Conservation (phyloP, 2,888 invertebrate genomes). For the Andrena fulva region DNA sequence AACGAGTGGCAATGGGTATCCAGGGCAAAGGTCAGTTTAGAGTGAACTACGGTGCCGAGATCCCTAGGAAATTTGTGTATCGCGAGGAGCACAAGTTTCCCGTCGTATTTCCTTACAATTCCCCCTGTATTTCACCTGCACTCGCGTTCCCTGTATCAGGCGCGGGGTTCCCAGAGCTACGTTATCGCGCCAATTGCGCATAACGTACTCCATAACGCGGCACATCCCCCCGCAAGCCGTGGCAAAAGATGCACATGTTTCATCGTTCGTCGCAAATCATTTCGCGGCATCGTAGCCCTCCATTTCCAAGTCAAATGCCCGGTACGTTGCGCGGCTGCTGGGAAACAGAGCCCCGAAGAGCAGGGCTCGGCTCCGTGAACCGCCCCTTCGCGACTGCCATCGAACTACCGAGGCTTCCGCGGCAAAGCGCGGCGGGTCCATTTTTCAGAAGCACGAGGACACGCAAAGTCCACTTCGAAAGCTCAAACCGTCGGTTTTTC, state of each 20-base stretch:
- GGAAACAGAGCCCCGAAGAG: constrained; percentile 6
- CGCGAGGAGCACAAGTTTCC: constrained; percentile 1
- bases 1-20: background rate
- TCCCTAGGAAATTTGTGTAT: constrained; percentile 11
- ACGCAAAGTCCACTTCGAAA: constrained; percentile 50
- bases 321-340: background rate
- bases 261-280: constrained; percentile 29
- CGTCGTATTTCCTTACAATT: constrained; percentile 15
- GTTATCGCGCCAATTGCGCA: constrained; percentile 20
- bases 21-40: background rate
- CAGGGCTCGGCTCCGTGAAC: background rate
- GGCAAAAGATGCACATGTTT: constrained; percentile 31
- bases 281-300: background rate
- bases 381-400: background rate
- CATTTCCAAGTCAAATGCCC: constrained; percentile 37
- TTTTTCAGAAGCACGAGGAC: constrained; percentile 50
- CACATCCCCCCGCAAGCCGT: background rate
- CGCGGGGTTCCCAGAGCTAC: background rate
- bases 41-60: background rate
- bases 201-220: constrained; percentile 8
- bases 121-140: background rate
- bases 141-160: background rate
- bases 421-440: background rate
- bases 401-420: constrained; percentile 27
- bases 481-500: constrained; percentile 47